Evolutionary conservation across 30 jellyfish, hydroid and myxozoan species (phyloP).

Genomic region (Chironex yamaguchii): DNA sequence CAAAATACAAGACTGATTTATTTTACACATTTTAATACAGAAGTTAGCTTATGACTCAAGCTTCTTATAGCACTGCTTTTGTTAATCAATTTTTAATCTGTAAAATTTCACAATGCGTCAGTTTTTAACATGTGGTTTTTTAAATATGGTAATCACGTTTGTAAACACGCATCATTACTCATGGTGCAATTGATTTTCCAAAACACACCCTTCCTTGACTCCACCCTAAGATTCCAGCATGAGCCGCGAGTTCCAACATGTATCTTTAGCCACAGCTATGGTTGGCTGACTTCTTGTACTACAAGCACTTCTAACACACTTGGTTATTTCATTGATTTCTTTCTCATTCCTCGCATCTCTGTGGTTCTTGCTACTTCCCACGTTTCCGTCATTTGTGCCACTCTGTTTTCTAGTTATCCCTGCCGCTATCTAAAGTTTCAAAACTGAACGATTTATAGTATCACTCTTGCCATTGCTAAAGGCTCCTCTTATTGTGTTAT

Average conservation of each 20-base stretch:
- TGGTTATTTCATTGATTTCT: not conserved
- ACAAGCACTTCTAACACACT: no score
- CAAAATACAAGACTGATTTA: no score
- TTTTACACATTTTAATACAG: no score
- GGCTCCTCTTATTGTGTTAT: not conserved
- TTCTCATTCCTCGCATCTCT: conserved; percentile 1
- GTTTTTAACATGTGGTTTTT: no score
- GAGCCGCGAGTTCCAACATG: conserved; percentile 48
- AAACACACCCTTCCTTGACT: conserved; percentile 59
- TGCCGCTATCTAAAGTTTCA: not conserved
- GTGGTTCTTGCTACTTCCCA: not conserved
- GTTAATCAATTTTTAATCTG: no score
- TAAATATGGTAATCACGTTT: no score
- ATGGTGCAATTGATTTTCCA: no score
- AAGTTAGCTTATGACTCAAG: no score
- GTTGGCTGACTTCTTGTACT: not conserved
- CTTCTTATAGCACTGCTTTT: no score
- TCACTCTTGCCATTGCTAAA: not conserved
- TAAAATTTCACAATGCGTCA: no score
- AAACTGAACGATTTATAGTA: not conserved
- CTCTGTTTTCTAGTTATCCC: not conserved
- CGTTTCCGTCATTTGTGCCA: not conserved
- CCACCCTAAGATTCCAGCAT: conserved; percentile 67
- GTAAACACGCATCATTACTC: no score
- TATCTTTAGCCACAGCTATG: conserved; percentile 61